Conservation (phyloP, 2,888 invertebrate species). For the Trissoscelio sp. region DNA sequence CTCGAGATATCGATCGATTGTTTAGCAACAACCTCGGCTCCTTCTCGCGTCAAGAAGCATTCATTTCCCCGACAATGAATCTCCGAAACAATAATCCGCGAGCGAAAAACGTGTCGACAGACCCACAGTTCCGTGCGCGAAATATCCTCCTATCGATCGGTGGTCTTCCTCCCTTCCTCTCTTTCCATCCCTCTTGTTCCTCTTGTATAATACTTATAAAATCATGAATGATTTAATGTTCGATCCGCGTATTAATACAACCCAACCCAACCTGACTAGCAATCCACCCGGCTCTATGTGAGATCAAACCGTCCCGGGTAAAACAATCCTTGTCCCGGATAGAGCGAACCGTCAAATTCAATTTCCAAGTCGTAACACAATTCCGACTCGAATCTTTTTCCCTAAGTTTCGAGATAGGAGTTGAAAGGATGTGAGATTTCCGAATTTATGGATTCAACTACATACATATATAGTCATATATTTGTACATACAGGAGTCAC, state of each 20-base stretch:
- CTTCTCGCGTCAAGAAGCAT: conserved; percentile 10
- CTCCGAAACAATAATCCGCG: conserved; percentile 3
- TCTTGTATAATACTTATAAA: conserved; percentile 3
- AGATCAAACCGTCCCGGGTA: background rate
- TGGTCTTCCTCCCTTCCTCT: too few relatives aligned
- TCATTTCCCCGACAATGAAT: conserved; percentile 15
- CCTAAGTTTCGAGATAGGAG: background rate
- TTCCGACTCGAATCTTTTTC: background rate
- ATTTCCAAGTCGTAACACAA: background rate
- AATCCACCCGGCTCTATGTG: too few relatives aligned
- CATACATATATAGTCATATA: too few relatives aligned
- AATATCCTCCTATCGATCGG: conserved; percentile 7
- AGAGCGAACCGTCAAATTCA: background rate
- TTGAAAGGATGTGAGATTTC: too few relatives aligned
- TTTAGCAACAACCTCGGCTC: too few relatives aligned
- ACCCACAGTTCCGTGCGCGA: background rate
- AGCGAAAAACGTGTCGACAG: conserved; percentile 20
- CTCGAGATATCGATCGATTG: too few relatives aligned
- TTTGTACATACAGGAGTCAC: too few relatives aligned
- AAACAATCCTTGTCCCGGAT: background rate
- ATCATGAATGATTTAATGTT: conserved; percentile 4
- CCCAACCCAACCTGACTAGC: too few relatives aligned
- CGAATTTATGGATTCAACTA: too few relatives aligned
- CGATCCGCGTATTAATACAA: background rate
- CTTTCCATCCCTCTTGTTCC: background rate